A percentile compares a stretch with the other conserved stretches of the same genome.
phyloP scores from a whole-genome alignment of 1,140 invertebrate genomes.

The Eriosoma lanigerum region DNA sequence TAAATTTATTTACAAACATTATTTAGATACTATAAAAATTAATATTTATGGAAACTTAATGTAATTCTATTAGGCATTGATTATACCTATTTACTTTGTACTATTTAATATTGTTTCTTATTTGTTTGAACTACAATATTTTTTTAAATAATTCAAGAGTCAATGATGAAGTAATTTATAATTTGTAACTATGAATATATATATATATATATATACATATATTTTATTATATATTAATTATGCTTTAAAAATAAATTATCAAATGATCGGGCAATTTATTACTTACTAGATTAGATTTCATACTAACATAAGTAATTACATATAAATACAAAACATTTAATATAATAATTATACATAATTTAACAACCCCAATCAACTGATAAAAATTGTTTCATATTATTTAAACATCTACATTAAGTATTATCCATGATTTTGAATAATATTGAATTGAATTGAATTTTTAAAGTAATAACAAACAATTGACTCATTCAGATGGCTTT shows the following conservation, averaged over 20 bases:
- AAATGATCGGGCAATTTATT: background rate
- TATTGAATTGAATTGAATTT: background rate
- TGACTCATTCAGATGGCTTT: constrained; percentile 43
- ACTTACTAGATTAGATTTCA: background rate
- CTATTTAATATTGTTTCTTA: constrained; percentile 6
- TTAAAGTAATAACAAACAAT: background rate
- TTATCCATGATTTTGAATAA: background rate
- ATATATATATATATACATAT: background rate
- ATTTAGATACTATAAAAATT: constrained; percentile 14
- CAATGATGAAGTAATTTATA: background rate
- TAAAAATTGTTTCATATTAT: background rate
- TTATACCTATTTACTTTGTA: constrained; percentile 29
- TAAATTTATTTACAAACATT: background rate
- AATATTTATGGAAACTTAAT: constrained; percentile 24
- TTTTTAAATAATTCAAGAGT: background rate
- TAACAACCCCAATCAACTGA: constrained; percentile 23
- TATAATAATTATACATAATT: constrained; percentile 13
- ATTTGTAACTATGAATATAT: background rate
- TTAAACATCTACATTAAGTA: constrained; percentile 9
- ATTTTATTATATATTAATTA: background rate
- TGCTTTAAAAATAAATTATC: background rate
- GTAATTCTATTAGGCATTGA: background rate
- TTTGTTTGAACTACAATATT: background rate
- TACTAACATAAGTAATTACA: background rate
- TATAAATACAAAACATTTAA: constrained; percentile 5